phyloP scores from a whole-genome alignment of 2,797 vertebrate species.

The Gambusia yucatana region DNA sequence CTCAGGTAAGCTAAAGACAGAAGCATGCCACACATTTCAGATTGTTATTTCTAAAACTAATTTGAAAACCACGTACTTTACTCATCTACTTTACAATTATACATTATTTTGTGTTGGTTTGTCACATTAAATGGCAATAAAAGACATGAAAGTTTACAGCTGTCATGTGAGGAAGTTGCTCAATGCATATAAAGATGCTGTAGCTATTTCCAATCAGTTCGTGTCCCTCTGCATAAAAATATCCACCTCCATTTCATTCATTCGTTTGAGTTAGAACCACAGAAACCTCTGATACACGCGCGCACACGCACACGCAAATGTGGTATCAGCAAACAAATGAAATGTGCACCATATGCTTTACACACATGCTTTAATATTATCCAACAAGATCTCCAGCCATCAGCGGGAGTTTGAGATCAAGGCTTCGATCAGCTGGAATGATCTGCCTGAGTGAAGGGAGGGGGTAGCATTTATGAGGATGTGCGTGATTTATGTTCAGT shows the following conservation, averaged over 20 bases:
- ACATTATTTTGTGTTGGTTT: neutral
- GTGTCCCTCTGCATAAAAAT: neutral
- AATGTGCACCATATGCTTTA: slow-evolving; percentile 1
- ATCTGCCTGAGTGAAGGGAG: neutral
- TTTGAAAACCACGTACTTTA: neutral
- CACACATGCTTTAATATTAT: neutral
- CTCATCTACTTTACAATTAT: neutral
- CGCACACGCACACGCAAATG: neutral
- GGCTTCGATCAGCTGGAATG: neutral
- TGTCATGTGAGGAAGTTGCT: neutral
- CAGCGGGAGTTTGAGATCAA: neutral
- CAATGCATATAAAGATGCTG: neutral
- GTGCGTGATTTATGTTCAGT: neutral
- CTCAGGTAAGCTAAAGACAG: neutral
- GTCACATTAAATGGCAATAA: neutral
- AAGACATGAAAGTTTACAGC: neutral
- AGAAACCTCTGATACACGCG: slow-evolving; percentile 13
- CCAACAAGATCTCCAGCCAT: neutral
- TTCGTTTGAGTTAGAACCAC: neutral
- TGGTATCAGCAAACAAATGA: slow-evolving; percentile 9
- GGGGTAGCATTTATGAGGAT: neutral
- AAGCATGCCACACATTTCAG: neutral
- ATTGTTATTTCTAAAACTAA: neutral
- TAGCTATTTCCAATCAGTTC: neutral
- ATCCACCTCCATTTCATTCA: slow-evolving; percentile 2